Conservation (phyloP, 2,113 vertebrate genomes). For the Cebidichthys violaceus region DNA sequence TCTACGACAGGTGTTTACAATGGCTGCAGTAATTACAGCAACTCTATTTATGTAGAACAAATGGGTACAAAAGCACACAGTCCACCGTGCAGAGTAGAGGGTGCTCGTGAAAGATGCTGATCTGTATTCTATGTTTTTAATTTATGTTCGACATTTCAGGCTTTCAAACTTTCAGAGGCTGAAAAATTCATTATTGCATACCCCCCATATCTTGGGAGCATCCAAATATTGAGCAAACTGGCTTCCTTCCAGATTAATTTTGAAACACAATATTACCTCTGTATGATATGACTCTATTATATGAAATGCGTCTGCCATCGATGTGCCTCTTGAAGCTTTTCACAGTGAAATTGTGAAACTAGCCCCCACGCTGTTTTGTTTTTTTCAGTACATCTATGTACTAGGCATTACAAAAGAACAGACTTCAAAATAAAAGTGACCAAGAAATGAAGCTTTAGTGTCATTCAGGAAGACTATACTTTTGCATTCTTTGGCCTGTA, state of each 20-base stretch:
- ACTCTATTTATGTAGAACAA: constrained; percentile 11
- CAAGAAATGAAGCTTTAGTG: no score
- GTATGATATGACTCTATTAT: neutral
- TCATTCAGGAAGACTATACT: neutral
- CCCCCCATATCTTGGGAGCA: neutral
- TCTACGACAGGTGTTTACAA: constrained; percentile 48
- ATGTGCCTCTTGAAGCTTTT: neutral
- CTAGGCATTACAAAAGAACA: neutral
- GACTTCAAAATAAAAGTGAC: neutral
- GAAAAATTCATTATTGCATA: constrained; percentile 6
- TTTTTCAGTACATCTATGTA: neutral
- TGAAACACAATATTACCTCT: neutral
- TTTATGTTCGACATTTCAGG: neutral
- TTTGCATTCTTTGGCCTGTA: neutral
- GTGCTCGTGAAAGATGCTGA: constrained; percentile 15
- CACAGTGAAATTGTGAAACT: neutral
- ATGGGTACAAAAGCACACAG: neutral
- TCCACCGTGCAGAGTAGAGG: neutral
- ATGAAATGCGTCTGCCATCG: no score
- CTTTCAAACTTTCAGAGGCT: neutral
- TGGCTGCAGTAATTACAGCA: constrained; percentile 44
- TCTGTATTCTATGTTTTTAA: neutral
- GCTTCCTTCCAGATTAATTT: neutral
- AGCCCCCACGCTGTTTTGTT: neutral
- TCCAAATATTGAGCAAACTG: neutral